Evolutionary conservation across 2,113 vertebrate species (phyloP).

Genomic region (Mystacornis crossleyi): DNA sequence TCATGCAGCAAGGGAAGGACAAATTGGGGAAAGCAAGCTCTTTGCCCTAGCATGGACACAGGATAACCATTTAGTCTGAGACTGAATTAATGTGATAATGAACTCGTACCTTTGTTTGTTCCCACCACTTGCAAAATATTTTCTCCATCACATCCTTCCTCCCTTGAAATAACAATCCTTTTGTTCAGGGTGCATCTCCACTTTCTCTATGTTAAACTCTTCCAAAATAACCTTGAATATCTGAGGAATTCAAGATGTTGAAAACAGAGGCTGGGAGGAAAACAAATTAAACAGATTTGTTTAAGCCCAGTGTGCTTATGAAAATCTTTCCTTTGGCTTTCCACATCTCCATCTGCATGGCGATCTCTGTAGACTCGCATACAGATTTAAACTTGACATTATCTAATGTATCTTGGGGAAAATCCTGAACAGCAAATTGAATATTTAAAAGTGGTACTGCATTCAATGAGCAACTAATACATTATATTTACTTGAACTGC

Average conservation of each 20-base stretch:
- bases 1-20: background rate
- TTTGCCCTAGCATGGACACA: background rate
- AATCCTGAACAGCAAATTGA: background rate
- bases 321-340: conserved; percentile 10
- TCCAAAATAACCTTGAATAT: background rate
- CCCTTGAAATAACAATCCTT: background rate
- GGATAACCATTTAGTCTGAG: background rate
- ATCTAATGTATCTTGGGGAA: background rate
- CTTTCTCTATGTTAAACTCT: background rate
- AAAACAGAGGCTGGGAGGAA: conserved; percentile 16
- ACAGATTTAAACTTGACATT: conserved; percentile 21
- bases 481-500: background rate
- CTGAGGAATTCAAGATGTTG: background rate
- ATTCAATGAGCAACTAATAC: background rate
- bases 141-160: background rate
- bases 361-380: background rate
- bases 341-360: conserved; percentile 8
- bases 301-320: conserved; percentile 9
- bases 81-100: background rate
- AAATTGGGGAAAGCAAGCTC: background rate
- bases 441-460: background rate
- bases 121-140: background rate
- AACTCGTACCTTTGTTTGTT: background rate
- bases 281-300: conserved; percentile 53
- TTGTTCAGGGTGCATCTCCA: background rate